These are phyloP conservation scores for Andrena praecox DNA, from an alignment of 2,888 invertebrate genomes.

Conservation along the genomic window DNA sequence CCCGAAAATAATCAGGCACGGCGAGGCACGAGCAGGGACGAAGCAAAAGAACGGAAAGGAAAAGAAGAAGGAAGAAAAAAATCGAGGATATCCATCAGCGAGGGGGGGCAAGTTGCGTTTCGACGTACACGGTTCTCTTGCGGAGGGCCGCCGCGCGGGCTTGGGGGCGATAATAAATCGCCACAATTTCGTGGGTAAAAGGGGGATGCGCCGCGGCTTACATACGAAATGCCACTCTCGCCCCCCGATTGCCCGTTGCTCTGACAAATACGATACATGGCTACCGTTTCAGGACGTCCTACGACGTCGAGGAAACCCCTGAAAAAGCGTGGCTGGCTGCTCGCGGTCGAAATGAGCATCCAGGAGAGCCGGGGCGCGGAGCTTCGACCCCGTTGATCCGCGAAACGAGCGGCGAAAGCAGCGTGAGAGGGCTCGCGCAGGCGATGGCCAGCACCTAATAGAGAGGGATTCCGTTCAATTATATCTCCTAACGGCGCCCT, in stretches of 20 bases:
- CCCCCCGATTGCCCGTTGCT: constrained; percentile 45
- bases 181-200: constrained; percentile 73
- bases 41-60: background rate
- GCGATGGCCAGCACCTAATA: constrained; percentile 78
- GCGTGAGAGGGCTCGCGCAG: constrained; percentile 60
- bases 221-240: constrained; percentile 72
- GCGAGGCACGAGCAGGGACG: background rate
- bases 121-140: constrained; percentile 43
- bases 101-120: constrained; percentile 29
- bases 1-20: constrained; percentile 21
- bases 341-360: background rate
- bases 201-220: constrained; percentile 71
- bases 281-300: constrained; percentile 74
- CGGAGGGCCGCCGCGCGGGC: constrained; percentile 67
- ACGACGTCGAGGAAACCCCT: constrained; percentile 18
- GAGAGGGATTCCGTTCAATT: constrained; percentile 81
- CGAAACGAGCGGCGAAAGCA: constrained; percentile 70
- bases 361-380: background rate
- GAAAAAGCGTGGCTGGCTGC: constrained; percentile 15
- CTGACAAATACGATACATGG: constrained; percentile 81
- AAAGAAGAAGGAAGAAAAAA: constrained; percentile 12
- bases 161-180: constrained; percentile 75
- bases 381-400: background rate
- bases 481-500: constrained; percentile 77
- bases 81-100: constrained; percentile 45